Conservation (phyloP, 2,888 invertebrate genomes). For the Villa cingulata region DNA sequence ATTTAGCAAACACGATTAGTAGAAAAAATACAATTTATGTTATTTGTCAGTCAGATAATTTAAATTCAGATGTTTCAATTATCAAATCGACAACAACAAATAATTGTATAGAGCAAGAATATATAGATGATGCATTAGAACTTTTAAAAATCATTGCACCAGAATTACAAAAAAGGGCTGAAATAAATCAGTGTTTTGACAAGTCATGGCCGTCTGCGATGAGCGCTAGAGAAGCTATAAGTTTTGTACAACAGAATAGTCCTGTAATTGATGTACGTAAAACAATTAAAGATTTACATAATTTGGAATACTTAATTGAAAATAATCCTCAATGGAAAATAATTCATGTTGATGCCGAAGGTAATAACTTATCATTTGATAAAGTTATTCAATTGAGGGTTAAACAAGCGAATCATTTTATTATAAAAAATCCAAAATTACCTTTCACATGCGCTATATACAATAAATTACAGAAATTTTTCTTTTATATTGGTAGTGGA, state of each 20-base stretch:
- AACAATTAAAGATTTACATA: conserved; percentile 44
- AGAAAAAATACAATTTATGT: conserved; percentile 39
- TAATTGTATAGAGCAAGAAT: conserved; percentile 51
- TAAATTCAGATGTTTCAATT: conserved; percentile 38
- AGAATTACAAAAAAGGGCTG: conserved; percentile 44
- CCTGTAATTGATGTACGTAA: conserved; percentile 32
- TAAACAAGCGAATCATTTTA: conserved; percentile 20
- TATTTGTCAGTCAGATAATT: conserved; percentile 30
- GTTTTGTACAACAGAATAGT: conserved; percentile 32
- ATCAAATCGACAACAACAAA: conserved; percentile 37
- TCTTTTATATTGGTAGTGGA: conserved; percentile 33
- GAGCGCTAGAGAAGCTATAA: conserved; percentile 48
- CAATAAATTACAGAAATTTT: conserved; percentile 30
- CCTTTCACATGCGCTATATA: conserved; percentile 29
- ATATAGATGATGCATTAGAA: conserved; percentile 47
- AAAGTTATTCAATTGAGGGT: conserved; percentile 33
- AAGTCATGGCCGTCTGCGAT: conserved; percentile 41
- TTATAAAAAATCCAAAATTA: conserved; percentile 27
- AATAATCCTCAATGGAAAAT: conserved; percentile 63
- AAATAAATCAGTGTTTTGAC: conserved; percentile 25
- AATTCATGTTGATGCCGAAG: conserved; percentile 39
- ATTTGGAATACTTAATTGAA: conserved; percentile 52
- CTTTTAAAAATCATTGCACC: conserved; percentile 51
- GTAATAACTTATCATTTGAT: conserved; percentile 36
- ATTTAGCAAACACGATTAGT: conserved; percentile 26